Conservation (phyloP, 2,888 invertebrate genomes). For the Ceriagrion tenellum region DNA sequence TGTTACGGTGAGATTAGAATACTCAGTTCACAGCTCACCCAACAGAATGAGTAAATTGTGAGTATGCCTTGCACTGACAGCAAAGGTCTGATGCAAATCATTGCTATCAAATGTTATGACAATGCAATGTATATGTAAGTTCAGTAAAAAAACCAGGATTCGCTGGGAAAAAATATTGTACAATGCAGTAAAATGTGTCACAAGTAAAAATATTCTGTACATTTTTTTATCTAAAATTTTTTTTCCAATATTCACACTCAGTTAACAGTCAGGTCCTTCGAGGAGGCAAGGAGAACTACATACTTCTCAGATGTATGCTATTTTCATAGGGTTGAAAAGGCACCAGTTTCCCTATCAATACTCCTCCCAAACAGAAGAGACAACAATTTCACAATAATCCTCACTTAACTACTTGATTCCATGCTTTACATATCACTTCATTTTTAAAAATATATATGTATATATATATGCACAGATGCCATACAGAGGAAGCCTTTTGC, state of each 20-base stretch:
- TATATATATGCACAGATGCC: constrained; percentile 32
- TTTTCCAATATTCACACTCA: constrained; percentile 32
- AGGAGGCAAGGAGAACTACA: constrained; percentile 3
- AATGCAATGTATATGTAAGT: background rate
- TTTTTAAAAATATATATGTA: constrained; percentile 61
- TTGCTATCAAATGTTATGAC: background rate
- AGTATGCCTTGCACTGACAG: background rate
- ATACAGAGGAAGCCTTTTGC: constrained; percentile 34
- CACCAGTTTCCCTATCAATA: constrained; percentile 23
- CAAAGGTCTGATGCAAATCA: background rate
- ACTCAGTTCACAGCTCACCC: background rate
- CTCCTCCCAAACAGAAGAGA: constrained; percentile 23
- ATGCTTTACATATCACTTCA: constrained; percentile 29
- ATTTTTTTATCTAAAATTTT: constrained; percentile 17
- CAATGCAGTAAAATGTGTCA: background rate
- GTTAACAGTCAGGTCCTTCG: constrained; percentile 18
- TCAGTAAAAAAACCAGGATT: constrained; percentile 26
- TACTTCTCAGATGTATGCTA: constrained; percentile 2
- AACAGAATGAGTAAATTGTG: background rate
- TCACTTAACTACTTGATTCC: constrained; percentile 13
- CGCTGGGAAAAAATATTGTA: constrained; percentile 36
- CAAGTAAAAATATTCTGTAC: constrained; percentile 64
- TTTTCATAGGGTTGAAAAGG: constrained; percentile 46
- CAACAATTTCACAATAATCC: constrained; percentile 3
- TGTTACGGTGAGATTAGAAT: background rate